These are phyloP conservation scores for Cavia porcellus DNA, from an alignment of 2,113 vertebrate genomes.

Conservation along the genomic window DNA sequence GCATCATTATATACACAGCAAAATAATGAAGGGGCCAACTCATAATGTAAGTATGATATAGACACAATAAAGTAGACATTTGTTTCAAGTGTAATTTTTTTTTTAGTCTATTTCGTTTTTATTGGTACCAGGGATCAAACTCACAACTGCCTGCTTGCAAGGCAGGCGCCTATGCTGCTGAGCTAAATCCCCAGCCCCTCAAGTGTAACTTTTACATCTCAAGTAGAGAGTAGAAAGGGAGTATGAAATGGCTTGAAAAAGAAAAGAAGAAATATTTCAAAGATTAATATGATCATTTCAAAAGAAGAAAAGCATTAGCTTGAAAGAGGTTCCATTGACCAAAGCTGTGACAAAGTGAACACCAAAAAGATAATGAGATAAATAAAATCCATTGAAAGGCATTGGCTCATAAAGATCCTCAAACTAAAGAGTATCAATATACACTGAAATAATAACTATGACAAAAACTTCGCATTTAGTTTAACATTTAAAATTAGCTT, in stretches of 20 bases:
- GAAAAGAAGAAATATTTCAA: background rate
- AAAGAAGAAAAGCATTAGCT: background rate
- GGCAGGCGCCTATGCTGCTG: no score
- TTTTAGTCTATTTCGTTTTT: no score
- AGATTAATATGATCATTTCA: background rate
- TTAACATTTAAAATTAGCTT: conserved; percentile 15
- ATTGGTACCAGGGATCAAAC: no score
- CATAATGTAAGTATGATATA: background rate
- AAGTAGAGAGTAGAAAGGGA: background rate
- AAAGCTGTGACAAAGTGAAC: background rate
- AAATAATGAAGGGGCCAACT: background rate
- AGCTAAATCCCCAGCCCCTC: no score
- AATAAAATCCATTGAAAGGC: background rate
- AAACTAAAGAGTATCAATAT: background rate
- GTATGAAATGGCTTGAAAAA: no score
- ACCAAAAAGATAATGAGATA: background rate
- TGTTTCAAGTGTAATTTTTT: background rate
- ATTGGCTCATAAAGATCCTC: background rate
- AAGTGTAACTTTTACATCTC: no score
- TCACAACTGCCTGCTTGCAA: no score
- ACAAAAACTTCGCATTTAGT: background rate
- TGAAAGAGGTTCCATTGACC: background rate
- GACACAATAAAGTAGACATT: background rate
- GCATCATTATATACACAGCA: background rate
- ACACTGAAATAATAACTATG: background rate